Percentiles rank a stretch among this genome's conserved stretches.
phyloP scores from a whole-genome alignment of 2,113 vertebrate genomes.

The Natator depressus region DNA sequence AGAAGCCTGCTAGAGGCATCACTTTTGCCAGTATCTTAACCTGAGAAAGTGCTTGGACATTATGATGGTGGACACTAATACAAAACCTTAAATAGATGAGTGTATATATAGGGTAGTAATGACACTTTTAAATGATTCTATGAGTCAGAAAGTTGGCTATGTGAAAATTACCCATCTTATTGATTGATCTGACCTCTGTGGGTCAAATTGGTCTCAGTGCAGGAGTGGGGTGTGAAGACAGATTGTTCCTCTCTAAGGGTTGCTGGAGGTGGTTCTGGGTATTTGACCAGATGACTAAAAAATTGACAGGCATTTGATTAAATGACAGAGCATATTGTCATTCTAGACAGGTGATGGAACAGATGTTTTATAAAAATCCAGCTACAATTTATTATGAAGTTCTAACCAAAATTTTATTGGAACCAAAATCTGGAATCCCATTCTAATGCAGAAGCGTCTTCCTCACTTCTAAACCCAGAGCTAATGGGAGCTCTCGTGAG shows the following conservation, averaged over 20 bases:
- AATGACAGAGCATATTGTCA: rapidly evolving
- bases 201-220: neutral
- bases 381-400: rapidly evolving
- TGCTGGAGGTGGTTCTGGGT: neutral
- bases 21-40: neutral
- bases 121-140: neutral
- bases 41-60: neutral
- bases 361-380: neutral
- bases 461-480: neutral
- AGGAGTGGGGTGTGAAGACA: neutral
- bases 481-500: neutral
- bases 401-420: neutral
- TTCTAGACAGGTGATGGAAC: neutral
- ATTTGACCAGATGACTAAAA: neutral
- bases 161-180: neutral
- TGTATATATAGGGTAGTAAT: neutral
- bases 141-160: neutral
- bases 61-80: neutral
- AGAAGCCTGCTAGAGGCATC: neutral
- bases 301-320: neutral
- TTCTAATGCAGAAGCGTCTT: neutral
- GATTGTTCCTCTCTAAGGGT: neutral
- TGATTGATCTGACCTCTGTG: neutral
- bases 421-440: neutral
- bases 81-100: neutral